These are phyloP conservation scores for Eidolon dupreanum DNA, from an alignment of 2,797 vertebrate genomes.

Conservation along the genomic window DNA sequence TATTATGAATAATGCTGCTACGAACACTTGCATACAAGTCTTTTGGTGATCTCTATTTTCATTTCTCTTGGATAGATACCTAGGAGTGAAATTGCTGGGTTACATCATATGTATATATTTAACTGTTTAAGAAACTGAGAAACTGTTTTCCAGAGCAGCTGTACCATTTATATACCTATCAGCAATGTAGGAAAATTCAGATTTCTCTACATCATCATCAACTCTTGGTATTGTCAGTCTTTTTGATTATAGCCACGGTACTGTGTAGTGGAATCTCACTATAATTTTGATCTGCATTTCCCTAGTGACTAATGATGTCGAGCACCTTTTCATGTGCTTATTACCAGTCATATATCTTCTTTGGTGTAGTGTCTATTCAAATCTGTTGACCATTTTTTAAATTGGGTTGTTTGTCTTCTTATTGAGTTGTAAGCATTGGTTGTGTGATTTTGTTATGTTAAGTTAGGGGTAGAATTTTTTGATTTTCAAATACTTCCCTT, in stretches of 20 bases:
- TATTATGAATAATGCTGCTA: not conserved
- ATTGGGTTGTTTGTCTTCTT: not conserved
- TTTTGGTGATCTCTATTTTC: not conserved
- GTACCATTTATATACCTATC: not conserved
- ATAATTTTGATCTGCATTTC: slow-evolving; percentile 24
- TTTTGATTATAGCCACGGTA: not conserved
- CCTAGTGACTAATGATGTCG: not conserved
- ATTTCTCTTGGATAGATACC: not conserved
- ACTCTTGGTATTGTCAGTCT: not conserved
- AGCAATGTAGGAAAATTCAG: not conserved
- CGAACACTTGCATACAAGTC: not conserved
- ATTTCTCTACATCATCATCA: not conserved
- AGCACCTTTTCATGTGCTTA: not conserved
- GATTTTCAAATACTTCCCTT: not conserved
- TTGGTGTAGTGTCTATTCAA: not conserved
- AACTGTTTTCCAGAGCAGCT: not conserved
- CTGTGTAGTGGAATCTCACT: not conserved
- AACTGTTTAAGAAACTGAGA: not conserved
- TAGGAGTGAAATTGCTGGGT: not conserved
- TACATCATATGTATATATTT: not conserved
- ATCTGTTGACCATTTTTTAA: not conserved
- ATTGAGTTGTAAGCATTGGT: not conserved
- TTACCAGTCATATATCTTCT: not conserved
- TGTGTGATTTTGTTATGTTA: not conserved
- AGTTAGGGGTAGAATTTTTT: not conserved